phyloP scores from a whole-genome alignment of 2,888 invertebrate genomes.

The Trachelus troglodyta region DNA sequence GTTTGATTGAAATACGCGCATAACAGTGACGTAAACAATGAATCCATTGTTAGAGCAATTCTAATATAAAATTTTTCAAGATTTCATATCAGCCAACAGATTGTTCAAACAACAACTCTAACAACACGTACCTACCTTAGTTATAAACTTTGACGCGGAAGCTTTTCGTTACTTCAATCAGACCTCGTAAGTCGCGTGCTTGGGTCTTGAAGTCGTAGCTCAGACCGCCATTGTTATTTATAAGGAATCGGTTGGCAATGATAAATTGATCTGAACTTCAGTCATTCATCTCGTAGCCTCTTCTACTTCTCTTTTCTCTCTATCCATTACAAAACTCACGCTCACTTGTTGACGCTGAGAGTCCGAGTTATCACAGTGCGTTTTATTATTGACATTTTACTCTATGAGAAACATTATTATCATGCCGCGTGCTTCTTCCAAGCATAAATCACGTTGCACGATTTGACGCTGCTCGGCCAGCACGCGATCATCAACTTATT shows the following conservation, averaged over 20 bases:
- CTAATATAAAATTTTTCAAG: not conserved
- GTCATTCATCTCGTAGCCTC: slow-evolving; percentile 23
- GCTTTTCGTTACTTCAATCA: not conserved
- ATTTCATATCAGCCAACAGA: not conserved
- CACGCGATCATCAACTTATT: not conserved
- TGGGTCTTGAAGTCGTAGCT: not conserved
- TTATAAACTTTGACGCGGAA: not conserved
- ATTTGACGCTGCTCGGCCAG: not conserved
- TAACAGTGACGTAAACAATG: too few species aligned
- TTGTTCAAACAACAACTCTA: not conserved
- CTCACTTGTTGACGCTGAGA: not conserved
- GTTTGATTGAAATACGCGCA: too few species aligned
- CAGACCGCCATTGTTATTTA: not conserved
- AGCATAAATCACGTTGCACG: not conserved
- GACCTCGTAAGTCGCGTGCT: not conserved
- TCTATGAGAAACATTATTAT: not conserved
- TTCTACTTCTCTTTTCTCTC: not conserved
- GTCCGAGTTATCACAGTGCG: slow-evolving; percentile 22
- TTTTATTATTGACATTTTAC: slow-evolving; percentile 15
- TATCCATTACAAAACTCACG: not conserved
- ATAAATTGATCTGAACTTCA: slow-evolving; percentile 31
- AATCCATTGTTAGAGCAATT: too few species aligned
- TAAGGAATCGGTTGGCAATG: slow-evolving; percentile 5
- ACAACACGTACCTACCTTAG: not conserved
- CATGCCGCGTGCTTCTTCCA: not conserved